Evolutionary conservation across 2,797 vertebrate genomes (phyloP).

Genomic region (Poeciliopsis infans): DNA sequence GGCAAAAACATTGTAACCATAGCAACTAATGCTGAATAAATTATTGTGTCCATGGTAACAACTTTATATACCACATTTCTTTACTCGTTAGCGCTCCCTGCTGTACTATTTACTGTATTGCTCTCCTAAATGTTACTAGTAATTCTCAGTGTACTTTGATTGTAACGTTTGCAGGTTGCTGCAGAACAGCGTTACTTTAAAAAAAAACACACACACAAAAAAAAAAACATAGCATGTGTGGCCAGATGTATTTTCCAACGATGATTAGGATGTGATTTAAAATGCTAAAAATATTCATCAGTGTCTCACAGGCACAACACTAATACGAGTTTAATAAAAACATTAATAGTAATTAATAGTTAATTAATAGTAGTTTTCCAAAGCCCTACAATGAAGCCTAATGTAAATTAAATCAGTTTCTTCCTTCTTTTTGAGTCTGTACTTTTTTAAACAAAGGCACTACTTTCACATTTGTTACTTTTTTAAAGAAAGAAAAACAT

Average conservation of each 20-base stretch:
- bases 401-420: not conserved
- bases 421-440: not conserved
- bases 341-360: too few species aligned
- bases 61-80: too few species aligned
- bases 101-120: not conserved
- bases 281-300: not conserved
- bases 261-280: not conserved
- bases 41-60: too few species aligned
- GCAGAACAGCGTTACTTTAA: too few species aligned
- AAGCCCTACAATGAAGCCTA: not conserved
- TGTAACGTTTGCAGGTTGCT: too few species aligned
- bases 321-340: not conserved
- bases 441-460: not conserved
- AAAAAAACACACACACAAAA: too few species aligned
- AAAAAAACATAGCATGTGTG: not conserved
- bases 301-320: not conserved
- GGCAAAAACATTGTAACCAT: too few species aligned
- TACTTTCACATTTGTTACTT: not conserved
- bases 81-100: not conserved
- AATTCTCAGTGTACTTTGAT: not conserved
- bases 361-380: not conserved
- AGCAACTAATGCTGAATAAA: too few species aligned
- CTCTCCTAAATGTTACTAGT: not conserved
- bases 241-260: not conserved
- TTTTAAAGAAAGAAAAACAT: not conserved